Base-by-base conservation (phyloP, 2,888 invertebrate species). In the Limnephilus lunatus region DNA sequence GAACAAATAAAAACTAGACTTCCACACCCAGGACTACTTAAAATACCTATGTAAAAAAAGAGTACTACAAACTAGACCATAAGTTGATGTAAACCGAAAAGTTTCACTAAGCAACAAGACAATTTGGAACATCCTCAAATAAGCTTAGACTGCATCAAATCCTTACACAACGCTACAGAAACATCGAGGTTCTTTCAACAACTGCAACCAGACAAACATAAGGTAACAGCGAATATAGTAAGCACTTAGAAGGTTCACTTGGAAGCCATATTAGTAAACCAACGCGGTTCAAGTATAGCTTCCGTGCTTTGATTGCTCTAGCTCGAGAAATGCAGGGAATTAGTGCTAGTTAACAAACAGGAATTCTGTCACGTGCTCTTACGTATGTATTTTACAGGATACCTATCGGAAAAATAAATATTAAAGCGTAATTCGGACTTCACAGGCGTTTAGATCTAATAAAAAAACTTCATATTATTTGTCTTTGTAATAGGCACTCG, bases 401-500 rank as follows among this genome's bases (percentile, higher is more conserved):
- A 68, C 53, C 53, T 25, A 4, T 7, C 19, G 1, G 19, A 68
- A 68, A 19, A 68, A 68, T 19, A 68, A 68, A 68, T 68, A 25
- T 19, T 25, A 68, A 25, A 5, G 25, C 14, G 53, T 68, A 25
- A 68, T 25, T 68, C 7, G 19, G 53, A 68, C 53, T 68, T 68
- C 53, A 68, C 25, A 83, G 31, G 19, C 30, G 35, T 35, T 82
- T 83, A 31, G 35, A 15, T 83, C 9, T 32, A 35, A 19, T 83
- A 85, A 85, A 85, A 85, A 85, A 39, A 39, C 44, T 85, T 44
- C 44, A 85, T 44, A 39, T 85, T 85, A 39, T 85, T 85, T 85
- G 39, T 85, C 85, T 85, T 85, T 85, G 85, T 39, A 85, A 85
- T 85, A 39, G 85, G 44, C 85, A n/a, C 32, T 25, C n/a, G 85